Conservation (phyloP, 2,888 invertebrate genomes). For the Cheilosia vulpina region DNA sequence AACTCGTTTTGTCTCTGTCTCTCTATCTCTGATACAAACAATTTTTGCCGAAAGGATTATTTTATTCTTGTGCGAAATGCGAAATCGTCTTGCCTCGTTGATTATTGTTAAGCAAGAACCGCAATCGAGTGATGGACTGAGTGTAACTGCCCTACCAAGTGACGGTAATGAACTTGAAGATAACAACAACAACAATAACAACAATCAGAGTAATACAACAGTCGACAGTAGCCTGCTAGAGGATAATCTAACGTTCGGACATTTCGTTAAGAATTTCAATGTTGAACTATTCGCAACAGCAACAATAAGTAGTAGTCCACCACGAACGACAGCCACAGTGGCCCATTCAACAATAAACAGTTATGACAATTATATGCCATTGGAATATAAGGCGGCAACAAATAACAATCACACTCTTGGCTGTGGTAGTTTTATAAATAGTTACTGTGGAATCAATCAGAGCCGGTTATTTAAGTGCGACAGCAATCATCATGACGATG, state of each 20-base stretch:
- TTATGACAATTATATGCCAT: slow-evolving; percentile 61
- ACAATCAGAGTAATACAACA: slow-evolving; percentile 34
- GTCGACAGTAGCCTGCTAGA: slow-evolving; percentile 51
- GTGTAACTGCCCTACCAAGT: slow-evolving; percentile 50
- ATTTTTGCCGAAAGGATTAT: slow-evolving; percentile 27
- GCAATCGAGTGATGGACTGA: slow-evolving; percentile 73
- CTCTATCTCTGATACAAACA: neutral
- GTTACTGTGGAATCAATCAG: slow-evolving; percentile 57
- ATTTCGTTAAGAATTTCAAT: slow-evolving; percentile 61
- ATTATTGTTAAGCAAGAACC: slow-evolving; percentile 84
- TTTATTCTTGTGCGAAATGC: slow-evolving; percentile 78
- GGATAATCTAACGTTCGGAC: slow-evolving; percentile 54
- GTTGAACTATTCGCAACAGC: slow-evolving; percentile 43
- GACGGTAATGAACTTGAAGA: slow-evolving; percentile 60
- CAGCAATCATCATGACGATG: slow-evolving; percentile 45
- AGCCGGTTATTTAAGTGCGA: slow-evolving; percentile 72
- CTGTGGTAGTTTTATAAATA: slow-evolving; percentile 65
- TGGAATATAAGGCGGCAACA: slow-evolving; percentile 56
- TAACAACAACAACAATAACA: slow-evolving; percentile 55
- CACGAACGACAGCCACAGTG: slow-evolving; percentile 1
- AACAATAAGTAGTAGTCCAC: neutral
- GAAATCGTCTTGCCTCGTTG: slow-evolving; percentile 83
- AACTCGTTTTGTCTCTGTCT: neutral
- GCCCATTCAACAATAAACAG: slow-evolving; percentile 32
- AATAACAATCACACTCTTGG: slow-evolving; percentile 23